Base-by-base conservation (phyloP, 2,888 invertebrate genomes). In the Ornithoptera priamus region DNA sequence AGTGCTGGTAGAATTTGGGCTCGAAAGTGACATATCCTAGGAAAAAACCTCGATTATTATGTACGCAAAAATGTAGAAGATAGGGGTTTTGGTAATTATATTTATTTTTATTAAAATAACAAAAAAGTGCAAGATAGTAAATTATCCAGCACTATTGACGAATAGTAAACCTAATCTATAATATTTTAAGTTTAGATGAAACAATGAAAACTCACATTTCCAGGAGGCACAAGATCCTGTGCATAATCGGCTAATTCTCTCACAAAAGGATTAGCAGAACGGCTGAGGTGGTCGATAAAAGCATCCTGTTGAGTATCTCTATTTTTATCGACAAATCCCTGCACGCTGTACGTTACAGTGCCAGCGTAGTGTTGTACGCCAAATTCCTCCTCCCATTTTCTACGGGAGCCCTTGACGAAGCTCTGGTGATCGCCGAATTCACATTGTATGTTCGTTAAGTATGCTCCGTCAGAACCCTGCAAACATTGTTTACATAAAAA, bases 291-390 rank as follows among this genome's bases (percentile, higher is more conserved):
- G 84, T 98, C 97, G 75, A 98, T 97, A 81, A 98, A 96, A 0
- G 97, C 97, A 81, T 98, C 98, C 83, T 98, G 98, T 82, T 98
- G 98, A 0, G 97, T 97, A 80, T 98, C 98, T 12, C 97, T 93
- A 85, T 98, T 98, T 89, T 98, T 98, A 81, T 98, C 97, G 1
- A 98, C 97, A 85, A 98, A 92, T 22, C 98, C 97, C 72, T 96
- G 95, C 93, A 78, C 93, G 75, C 92, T 91, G 86, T 98, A 98
- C 1, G 96, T 95, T n/a, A 98, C 97, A 69, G 95, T 94, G 15
- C 98, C 98, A 0, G 98, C 98, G 84, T 98, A 98, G 84, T 98
- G 98, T 73, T 94, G 94, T 1, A 98, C 95, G 0, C 97, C 97
- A 80, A 98, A 98, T 85, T 98, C 97, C 17, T 95, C 95, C 83